These are phyloP conservation scores for Neopipo cinnamomea DNA, from an alignment of 2,113 vertebrate genomes.

Conservation along the genomic window DNA sequence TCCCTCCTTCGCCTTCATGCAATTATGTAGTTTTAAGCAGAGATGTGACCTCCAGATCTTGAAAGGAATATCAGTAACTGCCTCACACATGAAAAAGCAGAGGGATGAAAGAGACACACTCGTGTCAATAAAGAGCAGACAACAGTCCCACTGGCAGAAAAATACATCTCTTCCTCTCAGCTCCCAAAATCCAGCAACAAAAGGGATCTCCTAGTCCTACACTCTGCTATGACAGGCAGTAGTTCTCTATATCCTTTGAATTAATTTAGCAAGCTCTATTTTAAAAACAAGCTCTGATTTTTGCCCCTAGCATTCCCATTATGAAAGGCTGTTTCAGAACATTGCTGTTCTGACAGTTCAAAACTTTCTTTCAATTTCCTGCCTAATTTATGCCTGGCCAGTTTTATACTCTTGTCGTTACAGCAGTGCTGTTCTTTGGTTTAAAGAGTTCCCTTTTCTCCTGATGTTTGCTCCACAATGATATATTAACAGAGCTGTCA, in stretches of 20 bases:
- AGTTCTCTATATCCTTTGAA: conserved; percentile 29
- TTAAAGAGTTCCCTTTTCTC: conserved; percentile 34
- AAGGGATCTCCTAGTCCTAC: conserved; percentile 42
- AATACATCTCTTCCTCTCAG: neutral
- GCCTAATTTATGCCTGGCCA: conserved; percentile 38
- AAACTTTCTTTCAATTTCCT: conserved; percentile 59
- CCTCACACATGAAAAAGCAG: neutral
- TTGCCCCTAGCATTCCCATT: conserved; percentile 52
- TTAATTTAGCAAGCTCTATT: conserved; percentile 44
- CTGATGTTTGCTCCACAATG: conserved; percentile 7
- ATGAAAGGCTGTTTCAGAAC: conserved; percentile 58
- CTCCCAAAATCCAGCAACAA: conserved; percentile 5
- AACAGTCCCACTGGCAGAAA: neutral
- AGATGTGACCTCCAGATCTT: conserved; percentile 40
- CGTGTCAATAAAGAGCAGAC: conserved; percentile 42
- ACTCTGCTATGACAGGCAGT: neutral
- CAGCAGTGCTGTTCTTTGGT: neutral
- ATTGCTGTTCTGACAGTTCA: conserved; percentile 7
- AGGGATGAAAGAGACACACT: conserved; percentile 14
- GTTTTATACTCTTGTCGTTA: conserved; percentile 11
- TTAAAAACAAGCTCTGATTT: conserved; percentile 59
- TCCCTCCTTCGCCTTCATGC: neutral
- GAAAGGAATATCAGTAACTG: conserved; percentile 36
- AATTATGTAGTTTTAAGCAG: conserved; percentile 48
- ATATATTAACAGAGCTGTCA: conserved; percentile 14